Evolutionary conservation across 2,888 invertebrate species (phyloP).

Genomic region (Venustoraphidia nigricollis): DNA sequence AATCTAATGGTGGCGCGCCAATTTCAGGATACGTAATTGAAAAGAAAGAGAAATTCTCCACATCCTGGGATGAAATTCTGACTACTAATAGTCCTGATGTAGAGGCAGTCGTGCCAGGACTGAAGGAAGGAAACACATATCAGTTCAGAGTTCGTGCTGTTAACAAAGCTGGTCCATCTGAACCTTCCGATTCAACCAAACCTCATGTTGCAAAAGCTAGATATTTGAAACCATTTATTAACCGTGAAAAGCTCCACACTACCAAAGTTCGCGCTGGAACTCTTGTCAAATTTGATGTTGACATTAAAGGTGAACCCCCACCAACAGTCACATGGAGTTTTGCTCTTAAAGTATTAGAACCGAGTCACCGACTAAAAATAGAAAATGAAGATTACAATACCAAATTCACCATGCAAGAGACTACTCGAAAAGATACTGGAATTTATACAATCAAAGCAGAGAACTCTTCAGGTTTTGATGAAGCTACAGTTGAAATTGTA

Average conservation of each 20-base stretch:
- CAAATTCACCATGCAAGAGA: conserved; percentile 63
- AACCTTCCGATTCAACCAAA: conserved; percentile 78
- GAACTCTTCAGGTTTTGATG: conserved; percentile 86
- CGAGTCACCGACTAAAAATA: conserved; percentile 52
- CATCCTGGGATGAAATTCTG: conserved; percentile 67
- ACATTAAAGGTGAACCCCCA: conserved; percentile 92
- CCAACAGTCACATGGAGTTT: conserved; percentile 78
- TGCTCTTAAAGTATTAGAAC: conserved; percentile 49
- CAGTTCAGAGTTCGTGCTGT: conserved; percentile 91
- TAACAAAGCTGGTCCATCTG: conserved; percentile 88
- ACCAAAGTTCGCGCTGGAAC: conserved; percentile 83
- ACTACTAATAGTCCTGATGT: conserved; percentile 57
- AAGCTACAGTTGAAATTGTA: conserved; percentile 84
- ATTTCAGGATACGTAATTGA: conserved; percentile 80
- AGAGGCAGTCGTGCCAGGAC: conserved; percentile 68
- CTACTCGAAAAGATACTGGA: conserved; percentile 75
- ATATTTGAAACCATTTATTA: conserved; percentile 84
- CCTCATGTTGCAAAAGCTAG: conserved; percentile 78
- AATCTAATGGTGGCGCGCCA: conserved; percentile 61
- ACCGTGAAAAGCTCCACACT: conserved; percentile 81
- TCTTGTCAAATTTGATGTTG: conserved; percentile 80
- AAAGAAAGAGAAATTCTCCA: conserved; percentile 68
- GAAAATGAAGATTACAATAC: conserved; percentile 88
- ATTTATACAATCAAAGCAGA: conserved; percentile 82
- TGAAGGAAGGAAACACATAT: conserved; percentile 83